Percentiles rank a stretch among this genome's conserved stretches.
These are phyloP conservation scores for Trinectes maculatus DNA, from an alignment of 2,113 vertebrate species.

Conservation along the genomic window DNA sequence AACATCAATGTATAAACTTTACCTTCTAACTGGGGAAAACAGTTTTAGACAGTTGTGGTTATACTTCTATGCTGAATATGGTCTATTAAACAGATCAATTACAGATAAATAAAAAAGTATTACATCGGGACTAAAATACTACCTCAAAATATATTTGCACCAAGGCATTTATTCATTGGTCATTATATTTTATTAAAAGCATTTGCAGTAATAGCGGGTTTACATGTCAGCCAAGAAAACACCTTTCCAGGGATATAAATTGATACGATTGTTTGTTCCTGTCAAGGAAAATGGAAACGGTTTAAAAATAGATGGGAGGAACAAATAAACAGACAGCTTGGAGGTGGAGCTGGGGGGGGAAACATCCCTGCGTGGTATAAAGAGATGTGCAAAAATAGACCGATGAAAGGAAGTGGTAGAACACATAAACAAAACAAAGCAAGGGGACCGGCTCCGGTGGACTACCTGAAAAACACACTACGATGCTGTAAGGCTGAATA, in stretches of 20 bases:
- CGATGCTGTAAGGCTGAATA: neutral
- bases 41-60: neutral
- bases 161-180: neutral
- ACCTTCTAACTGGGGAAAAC: too few relatives aligned
- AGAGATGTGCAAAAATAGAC: conserved; percentile 58
- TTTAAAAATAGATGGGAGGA: conserved; percentile 71
- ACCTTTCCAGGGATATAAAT: conserved; percentile 25
- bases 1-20: too few relatives aligned
- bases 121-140: neutral
- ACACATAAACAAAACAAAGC: conserved; percentile 40
- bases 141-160: neutral
- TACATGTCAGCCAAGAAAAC: conserved; percentile 15
- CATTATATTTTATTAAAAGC: neutral
- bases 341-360: conserved; percentile 57
- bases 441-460: conserved; percentile 7
- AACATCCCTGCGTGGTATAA: conserved; percentile 45
- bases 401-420: conserved; percentile 60
- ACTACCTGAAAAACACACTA: conserved; percentile 2
- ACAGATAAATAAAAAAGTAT: too few relatives aligned
- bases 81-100: neutral
- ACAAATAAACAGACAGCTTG: conserved; percentile 65
- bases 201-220: conserved; percentile 9
- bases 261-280: conserved; percentile 68
- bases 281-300: conserved; percentile 56
- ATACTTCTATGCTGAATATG: conserved; percentile 3